Base-by-base conservation (phyloP, 2,797 vertebrate species). In the Hafferia zeledoni region DNA sequence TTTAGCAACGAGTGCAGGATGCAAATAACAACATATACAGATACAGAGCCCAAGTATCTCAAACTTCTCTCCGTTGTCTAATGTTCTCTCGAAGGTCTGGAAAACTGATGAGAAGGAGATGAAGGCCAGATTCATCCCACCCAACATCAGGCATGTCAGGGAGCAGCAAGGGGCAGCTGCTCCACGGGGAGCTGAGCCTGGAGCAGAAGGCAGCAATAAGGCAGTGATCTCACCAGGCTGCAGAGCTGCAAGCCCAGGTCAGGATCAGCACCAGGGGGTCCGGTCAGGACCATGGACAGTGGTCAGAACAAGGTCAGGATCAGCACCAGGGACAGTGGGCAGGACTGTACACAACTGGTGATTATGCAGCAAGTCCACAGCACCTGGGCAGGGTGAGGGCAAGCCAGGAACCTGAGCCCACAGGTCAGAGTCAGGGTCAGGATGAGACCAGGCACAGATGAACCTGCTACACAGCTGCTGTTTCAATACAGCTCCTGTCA, bases 191-290 rank as follows among this genome's bases (percentile, higher is more conserved):
- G 39, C 27, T 16, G 17, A 63, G 6, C 15, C 47, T 12, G 28
- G 5, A 53, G 59, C 64, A 44, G 22, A 30, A 9, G 0, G 1
- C 53, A 52, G 8, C 6, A 47, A 11, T 3, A 28, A 39, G 17
- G 43, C 33, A 27, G 11, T 7, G 27, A 17, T 18, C 28, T 71
- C 7, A 49, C 8, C 22, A 76, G 23, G 35, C 49, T 5, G 44
- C 22, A 57, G 24, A 86, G 18, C 41, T 52, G 47, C 4, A 8
- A 35, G 18, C 7, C 59, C 43, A 67, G 53, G 39, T 49, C 33
- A 60, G 46, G 35, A 46, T 22, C 8, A 24, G 57, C 19, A 4
- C 9, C 49, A 47, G 55, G 16, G 23, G 2, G 47, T 22, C 25
- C 3, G 7, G 15, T 17, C 64, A 65, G 64, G 16, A 37, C 4